Percentiles rank a stretch among this genome's conserved stretches.
Conservation (phyloP, 2,113 vertebrate species). For the Clinocottus analis region DNA sequence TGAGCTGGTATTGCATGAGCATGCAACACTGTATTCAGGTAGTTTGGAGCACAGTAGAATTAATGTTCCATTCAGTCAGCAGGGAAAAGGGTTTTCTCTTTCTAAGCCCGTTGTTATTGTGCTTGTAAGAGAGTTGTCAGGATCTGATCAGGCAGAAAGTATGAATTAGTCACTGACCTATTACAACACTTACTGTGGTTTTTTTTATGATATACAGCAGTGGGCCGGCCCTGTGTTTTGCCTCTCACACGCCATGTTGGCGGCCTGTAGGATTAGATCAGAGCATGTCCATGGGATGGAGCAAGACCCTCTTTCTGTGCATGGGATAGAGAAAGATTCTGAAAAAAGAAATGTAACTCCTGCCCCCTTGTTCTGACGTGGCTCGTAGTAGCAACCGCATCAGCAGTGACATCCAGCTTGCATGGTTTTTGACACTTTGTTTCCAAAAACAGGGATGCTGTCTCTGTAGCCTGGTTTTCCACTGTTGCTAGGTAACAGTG, state of each 20-base stretch:
- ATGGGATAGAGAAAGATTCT: background rate
- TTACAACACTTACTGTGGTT: background rate
- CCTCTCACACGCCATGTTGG: background rate
- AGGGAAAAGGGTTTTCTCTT: background rate
- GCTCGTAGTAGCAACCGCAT: background rate
- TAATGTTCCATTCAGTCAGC: background rate
- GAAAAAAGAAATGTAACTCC: background rate
- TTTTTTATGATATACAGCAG: background rate
- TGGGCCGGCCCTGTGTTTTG: background rate
- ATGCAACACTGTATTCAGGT: background rate
- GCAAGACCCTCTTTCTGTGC: background rate
- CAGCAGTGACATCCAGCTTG: background rate
- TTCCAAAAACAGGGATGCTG: slow-evolving; percentile 26
- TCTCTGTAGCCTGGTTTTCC: slow-evolving; percentile 50
- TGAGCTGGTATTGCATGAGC: background rate
- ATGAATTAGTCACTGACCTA: background rate
- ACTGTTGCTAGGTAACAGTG: slow-evolving; percentile 67
- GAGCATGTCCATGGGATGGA: background rate
- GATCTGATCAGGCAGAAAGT: background rate
- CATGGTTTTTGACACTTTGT: slow-evolving; percentile 1
- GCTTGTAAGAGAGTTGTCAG: background rate
- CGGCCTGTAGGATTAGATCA: background rate
- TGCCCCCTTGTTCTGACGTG: background rate
- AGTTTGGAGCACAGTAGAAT: background rate
- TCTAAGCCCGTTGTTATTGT: background rate